Evolutionary conservation across 2,113 vertebrate genomes (phyloP).

Genomic region (Dendrocopos noguchii): DNA sequence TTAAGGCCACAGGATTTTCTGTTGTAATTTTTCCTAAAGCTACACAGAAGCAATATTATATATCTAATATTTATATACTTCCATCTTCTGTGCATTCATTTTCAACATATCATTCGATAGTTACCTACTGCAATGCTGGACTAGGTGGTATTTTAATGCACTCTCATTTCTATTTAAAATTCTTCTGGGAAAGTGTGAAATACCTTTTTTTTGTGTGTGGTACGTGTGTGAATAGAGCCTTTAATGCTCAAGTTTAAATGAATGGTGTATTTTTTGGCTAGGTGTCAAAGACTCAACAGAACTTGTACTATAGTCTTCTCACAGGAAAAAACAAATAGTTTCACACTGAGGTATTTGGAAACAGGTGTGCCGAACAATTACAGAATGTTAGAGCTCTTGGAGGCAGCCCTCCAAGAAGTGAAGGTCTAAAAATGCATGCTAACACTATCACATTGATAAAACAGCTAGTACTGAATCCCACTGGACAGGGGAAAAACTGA

Average conservation of each 20-base stretch:
- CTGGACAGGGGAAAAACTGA: constrained; percentile 25
- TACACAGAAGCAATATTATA: background rate
- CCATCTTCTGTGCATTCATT: background rate
- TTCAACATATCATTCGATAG: background rate
- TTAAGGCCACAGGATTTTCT: background rate
- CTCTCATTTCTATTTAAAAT: constrained; percentile 73
- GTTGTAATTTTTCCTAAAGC: background rate
- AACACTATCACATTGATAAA: constrained; percentile 71
- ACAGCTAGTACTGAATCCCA: constrained; percentile 41
- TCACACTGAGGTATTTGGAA: constrained; percentile 79
- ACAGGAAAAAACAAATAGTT: constrained; percentile 81
- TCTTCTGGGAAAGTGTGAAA: constrained; percentile 70
- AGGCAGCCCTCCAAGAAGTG: constrained; percentile 68
- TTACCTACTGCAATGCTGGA: background rate
- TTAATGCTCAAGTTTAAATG: constrained; percentile 75
- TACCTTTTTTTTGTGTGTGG: background rate
- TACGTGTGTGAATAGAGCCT: constrained; percentile 74
- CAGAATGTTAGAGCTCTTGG: constrained; percentile 68
- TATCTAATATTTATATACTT: background rate
- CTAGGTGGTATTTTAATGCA: constrained; percentile 25
- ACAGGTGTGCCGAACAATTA: constrained; percentile 81
- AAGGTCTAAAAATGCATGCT: constrained; percentile 59
- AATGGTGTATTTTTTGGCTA: constrained; percentile 80
- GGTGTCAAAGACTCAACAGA: constrained; percentile 78
- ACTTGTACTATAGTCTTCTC: constrained; percentile 74